Evolutionary conservation across 2,797 vertebrate genomes (phyloP).

Genomic region (Sebastes hubbsi): DNA sequence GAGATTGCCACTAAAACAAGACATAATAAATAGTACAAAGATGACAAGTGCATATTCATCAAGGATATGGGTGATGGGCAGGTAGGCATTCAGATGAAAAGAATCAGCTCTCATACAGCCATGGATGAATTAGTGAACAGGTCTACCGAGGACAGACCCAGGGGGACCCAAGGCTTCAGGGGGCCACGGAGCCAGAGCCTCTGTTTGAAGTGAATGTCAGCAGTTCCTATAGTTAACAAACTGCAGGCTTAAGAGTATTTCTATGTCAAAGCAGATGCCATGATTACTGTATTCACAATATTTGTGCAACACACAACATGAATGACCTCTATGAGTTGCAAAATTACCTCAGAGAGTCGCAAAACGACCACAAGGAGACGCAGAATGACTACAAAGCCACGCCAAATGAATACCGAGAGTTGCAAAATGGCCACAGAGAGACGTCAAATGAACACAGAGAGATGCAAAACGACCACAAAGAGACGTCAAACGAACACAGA

Average conservation of each 20-base stretch:
- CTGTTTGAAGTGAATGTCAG: neutral
- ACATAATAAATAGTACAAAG: conserved; percentile 35
- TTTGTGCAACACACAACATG: neutral
- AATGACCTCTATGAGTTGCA: neutral
- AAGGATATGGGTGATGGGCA: neutral
- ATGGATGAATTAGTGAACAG: neutral
- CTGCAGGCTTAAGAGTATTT: neutral
- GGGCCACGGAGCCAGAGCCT: neutral
- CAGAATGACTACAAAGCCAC: too few species aligned
- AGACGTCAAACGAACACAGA: too few species aligned
- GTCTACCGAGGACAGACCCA: neutral
- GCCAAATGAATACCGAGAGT: too few species aligned
- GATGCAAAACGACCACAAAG: too few species aligned
- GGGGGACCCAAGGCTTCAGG: neutral
- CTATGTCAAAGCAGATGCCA: neutral
- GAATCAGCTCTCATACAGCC: neutral
- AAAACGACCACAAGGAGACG: too few species aligned
- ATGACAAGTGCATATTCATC: conserved; percentile 36
- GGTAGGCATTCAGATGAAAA: neutral
- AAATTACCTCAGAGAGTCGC: too few species aligned
- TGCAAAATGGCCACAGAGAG: too few species aligned
- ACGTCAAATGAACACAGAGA: too few species aligned
- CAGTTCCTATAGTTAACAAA: neutral
- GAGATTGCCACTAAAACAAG: conserved; percentile 36
- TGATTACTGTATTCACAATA: neutral